Percentiles rank a stretch among this genome's conserved stretches.
phyloP scores from a whole-genome alignment of 2,888 invertebrate genomes.

The Nyleta sp. region DNA sequence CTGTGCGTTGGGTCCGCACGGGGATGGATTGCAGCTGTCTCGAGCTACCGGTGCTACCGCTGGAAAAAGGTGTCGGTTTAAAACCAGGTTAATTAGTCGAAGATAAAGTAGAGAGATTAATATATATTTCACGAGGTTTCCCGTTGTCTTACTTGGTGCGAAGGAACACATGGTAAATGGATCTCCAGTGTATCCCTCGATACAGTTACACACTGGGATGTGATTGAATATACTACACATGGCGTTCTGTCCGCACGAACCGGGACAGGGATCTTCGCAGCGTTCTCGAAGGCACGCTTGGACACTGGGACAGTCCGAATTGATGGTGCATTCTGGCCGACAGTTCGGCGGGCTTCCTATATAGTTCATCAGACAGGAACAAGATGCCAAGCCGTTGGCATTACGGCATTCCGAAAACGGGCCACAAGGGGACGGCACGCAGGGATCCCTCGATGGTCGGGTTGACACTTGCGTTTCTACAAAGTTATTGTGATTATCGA shows the following conservation, averaged over 20 bases:
- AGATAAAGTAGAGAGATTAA: not conserved
- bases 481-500: not conserved
- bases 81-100: not conserved
- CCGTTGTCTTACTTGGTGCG: conserved; percentile 36
- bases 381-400: conserved; percentile 79
- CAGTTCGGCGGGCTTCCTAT: conserved; percentile 82
- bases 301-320: conserved; percentile 83
- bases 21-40: conserved; percentile 82
- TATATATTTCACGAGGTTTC: no score
- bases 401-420: conserved; percentile 81
- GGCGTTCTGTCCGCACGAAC: conserved; percentile 83
- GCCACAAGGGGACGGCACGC: conserved; percentile 86
- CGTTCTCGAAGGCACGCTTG: conserved; percentile 82
- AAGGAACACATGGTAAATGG: conserved; percentile 87
- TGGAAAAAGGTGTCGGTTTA: conserved; percentile 48
- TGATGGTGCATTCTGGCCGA: conserved; percentile 82
- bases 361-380: conserved; percentile 81
- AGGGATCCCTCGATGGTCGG: conserved; percentile 84
- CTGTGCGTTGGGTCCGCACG: conserved; percentile 82
- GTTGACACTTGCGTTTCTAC: conserved; percentile 78
- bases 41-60: conserved; percentile 68
- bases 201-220: conserved; percentile 84
- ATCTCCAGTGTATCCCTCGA: conserved; percentile 87
- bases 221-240: conserved; percentile 82
- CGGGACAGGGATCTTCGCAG: conserved; percentile 83